Percentiles rank a stretch among this genome's conserved stretches.
Evolutionary conservation across 2,888 invertebrate species (phyloP).

Genomic region (Cosmorhoe ocellata): DNA sequence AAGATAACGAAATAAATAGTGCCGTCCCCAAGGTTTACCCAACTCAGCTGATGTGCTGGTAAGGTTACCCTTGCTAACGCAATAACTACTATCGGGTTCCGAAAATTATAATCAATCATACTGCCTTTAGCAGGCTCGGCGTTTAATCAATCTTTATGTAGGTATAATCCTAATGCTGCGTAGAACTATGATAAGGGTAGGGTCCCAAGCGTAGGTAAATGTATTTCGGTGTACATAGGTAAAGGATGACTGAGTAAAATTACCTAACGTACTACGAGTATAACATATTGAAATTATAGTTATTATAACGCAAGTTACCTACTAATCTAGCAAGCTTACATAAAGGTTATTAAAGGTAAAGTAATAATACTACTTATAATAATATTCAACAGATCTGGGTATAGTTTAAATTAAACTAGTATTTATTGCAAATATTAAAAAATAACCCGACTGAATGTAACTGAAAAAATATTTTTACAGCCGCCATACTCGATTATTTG

Average conservation of each 20-base stretch:
- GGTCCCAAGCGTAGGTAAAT: constrained; percentile 2
- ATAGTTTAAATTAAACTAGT: too few species aligned
- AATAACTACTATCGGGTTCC: constrained; percentile 11
- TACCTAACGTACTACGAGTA: too few species aligned
- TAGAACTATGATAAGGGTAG: constrained; percentile 17
- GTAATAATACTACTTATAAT: too few species aligned
- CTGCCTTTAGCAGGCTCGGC: constrained; percentile 11
- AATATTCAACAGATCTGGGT: too few species aligned
- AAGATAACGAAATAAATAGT: background rate
- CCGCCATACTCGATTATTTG: too few species aligned
- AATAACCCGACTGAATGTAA: too few species aligned
- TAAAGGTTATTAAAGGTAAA: too few species aligned
- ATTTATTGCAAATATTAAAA: too few species aligned
- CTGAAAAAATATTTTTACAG: too few species aligned
- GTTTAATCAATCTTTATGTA: constrained; percentile 22
- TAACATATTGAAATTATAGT: too few species aligned
- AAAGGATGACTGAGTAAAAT: background rate
- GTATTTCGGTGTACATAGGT: background rate
- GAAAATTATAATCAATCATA: constrained; percentile 26
- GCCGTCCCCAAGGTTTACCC: background rate
- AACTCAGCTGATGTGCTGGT: background rate
- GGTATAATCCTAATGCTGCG: constrained; percentile 6
- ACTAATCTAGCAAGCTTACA: too few species aligned
- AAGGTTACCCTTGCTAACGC: background rate
- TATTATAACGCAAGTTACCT: too few species aligned